These are phyloP conservation scores for Choristoneura rosaceana DNA, from an alignment of 2,888 invertebrate species.

Conservation along the genomic window DNA sequence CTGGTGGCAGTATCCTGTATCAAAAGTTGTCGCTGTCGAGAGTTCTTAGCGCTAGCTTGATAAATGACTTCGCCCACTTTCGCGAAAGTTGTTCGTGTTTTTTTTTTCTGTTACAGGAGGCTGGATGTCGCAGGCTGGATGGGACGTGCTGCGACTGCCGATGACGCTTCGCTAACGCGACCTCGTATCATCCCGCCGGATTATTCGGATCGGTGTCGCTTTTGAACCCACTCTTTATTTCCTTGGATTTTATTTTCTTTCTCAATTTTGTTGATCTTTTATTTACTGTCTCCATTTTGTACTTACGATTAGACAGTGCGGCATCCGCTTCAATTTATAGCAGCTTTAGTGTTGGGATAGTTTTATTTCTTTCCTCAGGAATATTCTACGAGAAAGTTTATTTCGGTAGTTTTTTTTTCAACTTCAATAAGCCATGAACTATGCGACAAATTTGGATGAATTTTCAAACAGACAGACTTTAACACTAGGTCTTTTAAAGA, in stretches of 20 bases:
- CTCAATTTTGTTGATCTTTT: slow-evolving; percentile 15
- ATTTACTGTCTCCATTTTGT: slow-evolving; percentile 3
- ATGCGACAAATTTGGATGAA: no score
- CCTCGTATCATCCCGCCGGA: slow-evolving; percentile 60
- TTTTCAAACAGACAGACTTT: no score
- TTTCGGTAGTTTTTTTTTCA: no score
- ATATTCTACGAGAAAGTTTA: no score
- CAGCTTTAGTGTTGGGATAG: slow-evolving; percentile 9
- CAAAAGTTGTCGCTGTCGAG: slow-evolving; percentile 82
- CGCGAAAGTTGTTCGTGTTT: slow-evolving; percentile 73
- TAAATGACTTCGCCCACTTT: slow-evolving; percentile 83
- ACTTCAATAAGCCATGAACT: no score
- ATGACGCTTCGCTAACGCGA: slow-evolving; percentile 65
- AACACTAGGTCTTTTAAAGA: no score
- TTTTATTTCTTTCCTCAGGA: slow-evolving; percentile 36
- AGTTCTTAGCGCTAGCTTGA: slow-evolving; percentile 82
- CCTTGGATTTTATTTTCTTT: slow-evolving; percentile 45
- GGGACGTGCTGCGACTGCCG: slow-evolving; percentile 67
- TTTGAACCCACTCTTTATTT: slow-evolving; percentile 55
- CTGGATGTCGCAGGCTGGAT: slow-evolving; percentile 65
- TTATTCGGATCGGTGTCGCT: slow-evolving; percentile 62
- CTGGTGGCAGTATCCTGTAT: slow-evolving; percentile 80
- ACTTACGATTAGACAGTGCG: background rate
- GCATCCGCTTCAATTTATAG: background rate
- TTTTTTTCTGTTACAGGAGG: slow-evolving; percentile 65